Evolutionary conservation across 2,797 vertebrate genomes (phyloP).

Genomic region (Austrolebias charrua): DNA sequence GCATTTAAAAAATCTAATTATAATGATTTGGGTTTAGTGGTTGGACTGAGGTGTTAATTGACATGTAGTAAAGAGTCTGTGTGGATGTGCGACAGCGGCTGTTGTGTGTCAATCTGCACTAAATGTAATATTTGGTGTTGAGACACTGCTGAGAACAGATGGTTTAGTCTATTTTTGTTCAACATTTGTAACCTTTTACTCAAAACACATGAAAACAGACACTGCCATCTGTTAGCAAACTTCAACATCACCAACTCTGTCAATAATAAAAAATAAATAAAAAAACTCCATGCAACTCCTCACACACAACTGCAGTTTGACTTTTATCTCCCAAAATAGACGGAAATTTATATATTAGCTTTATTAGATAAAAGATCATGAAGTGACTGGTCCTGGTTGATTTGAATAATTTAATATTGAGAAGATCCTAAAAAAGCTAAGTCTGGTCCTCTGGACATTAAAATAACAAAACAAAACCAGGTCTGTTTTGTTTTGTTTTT

Average conservation of each 20-base stretch:
- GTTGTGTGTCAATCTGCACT: neutral
- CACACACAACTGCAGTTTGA: conserved; percentile 3
- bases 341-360: neutral
- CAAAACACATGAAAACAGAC: conserved; percentile 54
- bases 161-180: conserved; percentile 49
- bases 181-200: conserved; percentile 57
- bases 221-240: conserved; percentile 44
- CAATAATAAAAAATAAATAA: neutral
- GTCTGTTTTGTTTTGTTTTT: too few species aligned
- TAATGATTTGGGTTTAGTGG: neutral
- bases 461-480: too few species aligned
- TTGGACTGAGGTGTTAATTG: neutral
- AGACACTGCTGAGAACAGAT: conserved; percentile 48
- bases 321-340: conserved; percentile 5
- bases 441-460: too few species aligned
- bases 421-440: too few species aligned
- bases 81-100: neutral
- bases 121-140: conserved; percentile 19
- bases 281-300: neutral
- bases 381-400: too few species aligned
- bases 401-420: too few species aligned
- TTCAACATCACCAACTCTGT: conserved; percentile 17
- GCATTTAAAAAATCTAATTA: neutral
- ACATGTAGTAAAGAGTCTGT: neutral
- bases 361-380: too few species aligned